phyloP scores from a whole-genome alignment of 1,140 invertebrate species.

The Cyphomyrmex costatus region DNA sequence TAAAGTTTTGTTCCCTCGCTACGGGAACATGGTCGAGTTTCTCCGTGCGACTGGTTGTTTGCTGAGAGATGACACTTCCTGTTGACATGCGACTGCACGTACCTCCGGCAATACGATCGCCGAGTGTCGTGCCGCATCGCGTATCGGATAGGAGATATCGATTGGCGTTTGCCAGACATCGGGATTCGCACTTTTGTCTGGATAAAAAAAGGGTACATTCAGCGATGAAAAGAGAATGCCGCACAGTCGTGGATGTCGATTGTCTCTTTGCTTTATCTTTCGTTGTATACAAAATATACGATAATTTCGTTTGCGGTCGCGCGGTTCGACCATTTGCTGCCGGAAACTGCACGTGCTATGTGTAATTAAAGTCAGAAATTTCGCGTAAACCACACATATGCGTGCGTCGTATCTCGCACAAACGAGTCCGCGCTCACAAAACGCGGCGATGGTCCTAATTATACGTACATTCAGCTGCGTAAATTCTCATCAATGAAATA shows the following conservation, averaged over 20 bases:
- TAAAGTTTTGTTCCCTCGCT: conserved; percentile 32
- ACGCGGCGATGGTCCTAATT: conserved; percentile 10
- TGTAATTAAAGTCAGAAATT: conserved; percentile 55
- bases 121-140: conserved; percentile 7
- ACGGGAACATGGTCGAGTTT: conserved; percentile 46
- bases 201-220: neutral
- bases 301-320: neutral
- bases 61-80: conserved; percentile 61
- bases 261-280: neutral
- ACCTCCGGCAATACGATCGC: conserved; percentile 30
- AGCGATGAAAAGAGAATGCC: neutral
- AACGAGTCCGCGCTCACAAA: conserved; percentile 10
- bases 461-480: neutral
- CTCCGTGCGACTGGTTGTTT: conserved; percentile 33
- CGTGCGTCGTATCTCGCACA: conserved; percentile 5
- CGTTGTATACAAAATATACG: neutral
- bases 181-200: conserved; percentile 19
- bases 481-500: neutral
- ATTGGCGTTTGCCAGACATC: conserved; percentile 20
- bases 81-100: conserved; percentile 57
- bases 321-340: neutral
- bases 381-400: conserved; percentile 1
- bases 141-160: conserved; percentile 30
- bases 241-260: neutral
- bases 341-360: conserved; percentile 29